phyloP scores from a whole-genome alignment of 2,888 invertebrate genomes.

The Agelastica alni region DNA sequence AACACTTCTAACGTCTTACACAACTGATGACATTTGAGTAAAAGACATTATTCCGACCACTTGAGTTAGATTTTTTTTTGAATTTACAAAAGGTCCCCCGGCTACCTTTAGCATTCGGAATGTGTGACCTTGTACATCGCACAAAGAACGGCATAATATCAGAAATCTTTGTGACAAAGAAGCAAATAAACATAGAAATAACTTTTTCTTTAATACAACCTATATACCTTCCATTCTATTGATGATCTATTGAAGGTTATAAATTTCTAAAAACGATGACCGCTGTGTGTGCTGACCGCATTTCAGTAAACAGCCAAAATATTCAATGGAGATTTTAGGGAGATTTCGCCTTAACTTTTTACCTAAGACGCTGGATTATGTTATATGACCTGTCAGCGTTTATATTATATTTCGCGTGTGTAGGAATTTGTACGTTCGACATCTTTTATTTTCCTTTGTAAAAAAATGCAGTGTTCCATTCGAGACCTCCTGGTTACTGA shows the following conservation, averaged over 20 bases:
- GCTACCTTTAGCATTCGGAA: constrained; percentile 27
- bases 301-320: constrained; percentile 37
- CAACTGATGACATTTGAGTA: constrained; percentile 40
- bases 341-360: constrained; percentile 15
- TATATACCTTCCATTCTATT: constrained; percentile 10
- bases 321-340: constrained; percentile 17
- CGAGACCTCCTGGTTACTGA: too few relatives aligned
- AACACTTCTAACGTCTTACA: constrained; percentile 35
- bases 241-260: constrained; percentile 16
- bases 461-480: too few relatives aligned
- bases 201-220: constrained; percentile 21
- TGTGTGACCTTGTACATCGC: constrained; percentile 17
- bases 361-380: constrained; percentile 15
- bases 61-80: constrained; percentile 39
- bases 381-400: constrained; percentile 19
- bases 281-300: constrained; percentile 40
- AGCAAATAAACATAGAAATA: constrained; percentile 28
- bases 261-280: constrained; percentile 31
- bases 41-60: constrained; percentile 41
- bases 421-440: neutral
- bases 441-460: too few relatives aligned
- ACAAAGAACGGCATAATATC: constrained; percentile 25
- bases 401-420: neutral
- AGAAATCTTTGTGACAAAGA: constrained; percentile 29
- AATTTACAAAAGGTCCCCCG: constrained; percentile 33